Conservation (phyloP, 1,140 invertebrate genomes). For the Drosophila subobscura region DNA sequence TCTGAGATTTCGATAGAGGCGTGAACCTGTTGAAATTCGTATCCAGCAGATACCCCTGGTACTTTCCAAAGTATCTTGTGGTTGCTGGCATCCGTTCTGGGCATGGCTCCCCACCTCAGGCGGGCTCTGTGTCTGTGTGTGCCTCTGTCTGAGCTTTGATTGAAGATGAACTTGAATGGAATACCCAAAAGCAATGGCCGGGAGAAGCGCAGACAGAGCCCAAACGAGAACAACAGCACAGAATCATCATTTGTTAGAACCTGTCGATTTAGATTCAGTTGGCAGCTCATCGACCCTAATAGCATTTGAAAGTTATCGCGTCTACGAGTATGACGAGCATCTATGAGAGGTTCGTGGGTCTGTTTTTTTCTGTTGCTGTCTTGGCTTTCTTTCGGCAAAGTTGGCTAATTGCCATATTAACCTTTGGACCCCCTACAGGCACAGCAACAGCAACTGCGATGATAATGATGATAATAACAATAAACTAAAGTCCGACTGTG, state of each 20-base stretch:
- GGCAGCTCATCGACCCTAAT: slow-evolving; percentile 70
- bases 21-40: slow-evolving; percentile 72
- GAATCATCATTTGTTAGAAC: slow-evolving; percentile 66
- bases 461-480: slow-evolving; percentile 32
- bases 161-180: slow-evolving; percentile 23
- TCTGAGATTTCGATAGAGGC: slow-evolving; percentile 64
- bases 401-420: slow-evolving; percentile 80
- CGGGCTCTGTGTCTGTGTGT: slow-evolving; percentile 24
- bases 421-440: slow-evolving; percentile 55
- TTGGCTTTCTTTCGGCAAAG: slow-evolving; percentile 43
- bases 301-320: slow-evolving; percentile 70
- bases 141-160: slow-evolving; percentile 18
- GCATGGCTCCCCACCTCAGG: slow-evolving; percentile 7
- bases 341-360: slow-evolving; percentile 14
- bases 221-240: slow-evolving; percentile 40
- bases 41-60: slow-evolving; percentile 21
- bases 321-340: slow-evolving; percentile 9
- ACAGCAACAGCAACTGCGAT: slow-evolving; percentile 4
- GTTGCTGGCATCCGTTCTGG: no score
- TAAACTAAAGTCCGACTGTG: slow-evolving; percentile 50
- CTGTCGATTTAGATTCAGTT: slow-evolving; percentile 60
- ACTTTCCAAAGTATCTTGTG: slow-evolving; percentile 42
- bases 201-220: not conserved
- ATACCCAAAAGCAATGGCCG: not conserved
- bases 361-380: slow-evolving; percentile 20